These are phyloP conservation scores for Pterophyllum scalare DNA, from an alignment of 2,113 vertebrate genomes.

Conservation along the genomic window DNA sequence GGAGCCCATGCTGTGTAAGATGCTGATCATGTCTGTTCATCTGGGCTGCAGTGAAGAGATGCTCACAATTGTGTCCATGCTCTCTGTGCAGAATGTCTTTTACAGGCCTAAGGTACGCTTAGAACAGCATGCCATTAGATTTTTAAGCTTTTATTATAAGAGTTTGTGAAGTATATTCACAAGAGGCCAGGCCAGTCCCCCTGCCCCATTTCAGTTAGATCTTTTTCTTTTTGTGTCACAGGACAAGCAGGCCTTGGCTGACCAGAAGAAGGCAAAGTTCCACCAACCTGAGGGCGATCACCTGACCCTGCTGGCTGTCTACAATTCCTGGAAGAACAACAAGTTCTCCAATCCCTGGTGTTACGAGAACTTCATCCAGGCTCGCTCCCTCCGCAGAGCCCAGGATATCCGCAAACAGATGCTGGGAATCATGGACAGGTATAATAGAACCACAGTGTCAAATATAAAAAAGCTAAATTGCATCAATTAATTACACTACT, in stretches of 20 bases:
- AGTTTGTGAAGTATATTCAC: too few species aligned
- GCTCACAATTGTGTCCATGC: slow-evolving; percentile 97
- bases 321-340: slow-evolving; percentile 99
- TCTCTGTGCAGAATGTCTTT: slow-evolving; percentile 98
- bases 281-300: slow-evolving; percentile 98
- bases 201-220: too few species aligned
- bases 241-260: slow-evolving; percentile 98
- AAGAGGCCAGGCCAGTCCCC: too few species aligned
- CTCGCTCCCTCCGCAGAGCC: slow-evolving; percentile 91
- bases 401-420: slow-evolving; percentile 99
- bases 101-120: slow-evolving; percentile 93
- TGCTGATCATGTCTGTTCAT: slow-evolving; percentile 99
- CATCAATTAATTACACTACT: fast-evolving
- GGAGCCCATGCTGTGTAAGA: slow-evolving; percentile 99
- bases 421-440: slow-evolving; percentile 99
- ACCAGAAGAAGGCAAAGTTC: slow-evolving; percentile 99
- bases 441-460: fast-evolving
- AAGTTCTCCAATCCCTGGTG: slow-evolving; percentile 99
- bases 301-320: slow-evolving; percentile 96
- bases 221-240: slow-evolving; percentile 53
- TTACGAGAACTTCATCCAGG: slow-evolving; percentile 99
- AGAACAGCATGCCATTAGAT: not conserved
- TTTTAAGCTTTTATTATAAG: not conserved
- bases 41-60: slow-evolving; percentile 98
- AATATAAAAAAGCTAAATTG: too few species aligned